A percentile compares a stretch with the other conserved stretches of the same genome.
Evolutionary conservation across 1,140 invertebrate species (phyloP).

Genomic region (Lordiphosa collinella): DNA sequence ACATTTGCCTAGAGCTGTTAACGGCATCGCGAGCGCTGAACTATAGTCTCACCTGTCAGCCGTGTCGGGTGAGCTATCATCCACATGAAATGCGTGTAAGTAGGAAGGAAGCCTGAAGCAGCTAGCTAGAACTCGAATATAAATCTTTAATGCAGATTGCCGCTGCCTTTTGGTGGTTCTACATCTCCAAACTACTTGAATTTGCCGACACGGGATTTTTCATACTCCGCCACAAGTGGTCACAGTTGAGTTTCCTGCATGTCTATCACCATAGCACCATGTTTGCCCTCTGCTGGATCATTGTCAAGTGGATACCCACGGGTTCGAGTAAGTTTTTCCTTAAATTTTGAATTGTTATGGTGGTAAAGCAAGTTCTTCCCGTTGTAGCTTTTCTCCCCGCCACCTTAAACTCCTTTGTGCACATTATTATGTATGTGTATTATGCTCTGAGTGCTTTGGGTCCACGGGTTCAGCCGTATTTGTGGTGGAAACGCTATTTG

Average conservation of each 20-base stretch:
- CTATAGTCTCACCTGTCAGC: slow-evolving; percentile 95
- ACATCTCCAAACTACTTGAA: slow-evolving; percentile 95
- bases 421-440: slow-evolving; percentile 96
- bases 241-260: slow-evolving; percentile 93
- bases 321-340: slow-evolving; percentile 87
- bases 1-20: slow-evolving; percentile 90
- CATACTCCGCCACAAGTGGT: slow-evolving; percentile 92
- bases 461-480: slow-evolving; percentile 87
- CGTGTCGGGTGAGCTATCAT: slow-evolving; percentile 89
- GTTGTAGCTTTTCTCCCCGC: slow-evolving; percentile 91
- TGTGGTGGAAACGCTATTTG: slow-evolving; percentile 97
- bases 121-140: too few species aligned
- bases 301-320: slow-evolving; percentile 97
- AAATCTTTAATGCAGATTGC: slow-evolving; percentile 86
- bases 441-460: slow-evolving; percentile 93
- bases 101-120: slow-evolving; percentile 2
- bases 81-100: slow-evolving; percentile 88
- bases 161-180: slow-evolving; percentile 97
- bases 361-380: not conserved
- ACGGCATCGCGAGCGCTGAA: slow-evolving; percentile 87
- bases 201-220: slow-evolving; percentile 96
- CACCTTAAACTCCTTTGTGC: slow-evolving; percentile 94
- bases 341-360: too few species aligned
- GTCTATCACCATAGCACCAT: slow-evolving; percentile 96
- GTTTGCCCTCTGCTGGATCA: slow-evolving; percentile 97